Base-by-base conservation (phyloP, 2,797 vertebrate species). In the Melanotaenia maccullochi region DNA sequence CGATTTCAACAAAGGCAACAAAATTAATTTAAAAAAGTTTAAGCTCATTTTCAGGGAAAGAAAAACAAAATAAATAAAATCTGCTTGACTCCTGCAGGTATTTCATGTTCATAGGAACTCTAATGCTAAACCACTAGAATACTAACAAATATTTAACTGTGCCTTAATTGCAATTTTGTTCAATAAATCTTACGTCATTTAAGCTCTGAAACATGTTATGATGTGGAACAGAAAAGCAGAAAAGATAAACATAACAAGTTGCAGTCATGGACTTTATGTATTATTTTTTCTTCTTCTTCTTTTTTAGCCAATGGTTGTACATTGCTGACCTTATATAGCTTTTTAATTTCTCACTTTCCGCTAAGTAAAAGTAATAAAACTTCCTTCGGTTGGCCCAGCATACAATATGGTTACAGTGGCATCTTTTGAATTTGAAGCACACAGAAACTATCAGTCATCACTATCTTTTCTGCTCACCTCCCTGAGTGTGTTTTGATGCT, bases 401-500 rank as follows among this genome's bases (percentile, higher is more conserved):
- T 22, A 47, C n/a, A 68, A 40, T 49, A 18, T 30, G 28, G 35
- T 40, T 28, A 35, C 1, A 9, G 49, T 30, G 11, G 42, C 56
- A 67, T 44, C 16, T 16, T 40, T 11, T 14, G 22, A 74, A 18
- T 30, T 30, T 42, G 13, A 59, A 13, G 14, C 25, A 9, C 18
- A 11, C 0, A 55, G 58, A 30, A 52, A 32, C 55, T 66, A 47
- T 61, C 28, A n/a, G 38, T 25, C 38, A 38, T 60, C 44, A 30
- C 55, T 73, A 55, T 22, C 9, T 35, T 65, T 11, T 71, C 24
- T 63, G 36, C 90, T 93, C 86, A 95, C 95, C 91, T 95, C 93
- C 68, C 83, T 88, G 30, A 93, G 87, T 9, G 83, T 90, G 65
- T 79, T 87, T 85, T 93, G 90, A 73, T 93, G 92, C 81, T 93